phyloP scores from a whole-genome alignment of 1,140 invertebrate species.

The Aphelenchoides fujianensis region DNA sequence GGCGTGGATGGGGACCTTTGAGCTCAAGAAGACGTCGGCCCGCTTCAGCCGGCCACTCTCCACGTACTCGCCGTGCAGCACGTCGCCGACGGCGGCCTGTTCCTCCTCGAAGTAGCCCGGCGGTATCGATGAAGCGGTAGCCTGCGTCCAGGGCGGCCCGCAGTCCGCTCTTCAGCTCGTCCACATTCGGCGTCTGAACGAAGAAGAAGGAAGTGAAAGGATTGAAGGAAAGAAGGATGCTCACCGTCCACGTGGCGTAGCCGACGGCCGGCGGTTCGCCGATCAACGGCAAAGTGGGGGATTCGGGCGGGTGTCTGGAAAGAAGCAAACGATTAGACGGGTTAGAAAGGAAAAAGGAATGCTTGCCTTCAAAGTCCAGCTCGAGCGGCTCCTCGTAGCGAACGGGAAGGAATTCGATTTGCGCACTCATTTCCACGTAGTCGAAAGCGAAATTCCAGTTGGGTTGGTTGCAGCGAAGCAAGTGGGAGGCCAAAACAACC shows the following conservation, averaged over 20 bases:
- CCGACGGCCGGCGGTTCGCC: not conserved
- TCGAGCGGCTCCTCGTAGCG: not conserved
- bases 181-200: not conserved
- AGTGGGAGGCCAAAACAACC: not conserved
- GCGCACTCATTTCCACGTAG: not conserved
- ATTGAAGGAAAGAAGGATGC: not conserved
- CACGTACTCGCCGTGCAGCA: not conserved
- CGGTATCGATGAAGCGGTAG: constrained; percentile 19
- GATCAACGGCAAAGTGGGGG: not conserved
- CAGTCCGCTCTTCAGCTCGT: not conserved
- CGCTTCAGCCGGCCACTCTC: not conserved
- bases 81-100: not conserved
- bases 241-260: not conserved
- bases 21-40: not conserved
- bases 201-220: not conserved
- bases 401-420: constrained; percentile 1
- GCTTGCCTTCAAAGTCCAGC: too few species aligned
- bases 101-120: constrained; percentile 19
- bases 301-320: not conserved
- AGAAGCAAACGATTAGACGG: too few species aligned
- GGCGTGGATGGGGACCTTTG: not conserved
- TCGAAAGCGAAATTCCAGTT: not conserved
- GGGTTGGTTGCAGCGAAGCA: not conserved
- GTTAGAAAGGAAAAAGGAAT: too few species aligned
- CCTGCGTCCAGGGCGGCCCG: constrained; percentile 4